phyloP scores from a whole-genome alignment of 2,113 vertebrate species.

The Catagonus wagneri region DNA sequence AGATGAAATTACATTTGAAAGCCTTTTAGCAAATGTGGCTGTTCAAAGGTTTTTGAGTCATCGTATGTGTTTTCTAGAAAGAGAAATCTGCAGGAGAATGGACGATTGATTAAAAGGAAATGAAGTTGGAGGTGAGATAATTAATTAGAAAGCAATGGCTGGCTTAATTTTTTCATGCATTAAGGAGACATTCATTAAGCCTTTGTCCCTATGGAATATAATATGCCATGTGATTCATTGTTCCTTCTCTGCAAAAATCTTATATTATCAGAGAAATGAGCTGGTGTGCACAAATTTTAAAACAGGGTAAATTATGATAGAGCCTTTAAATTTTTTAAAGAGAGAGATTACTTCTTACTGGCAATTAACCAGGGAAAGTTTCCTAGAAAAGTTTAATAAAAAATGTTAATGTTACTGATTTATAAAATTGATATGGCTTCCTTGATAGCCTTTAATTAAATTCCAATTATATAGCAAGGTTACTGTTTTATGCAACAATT shows the following conservation, averaged over 20 bases:
- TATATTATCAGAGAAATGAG: background rate
- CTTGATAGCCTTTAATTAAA: background rate
- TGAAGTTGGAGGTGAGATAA: background rate
- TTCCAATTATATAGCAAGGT: background rate
- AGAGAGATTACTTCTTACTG: background rate
- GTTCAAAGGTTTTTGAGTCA: slow-evolving; percentile 16
- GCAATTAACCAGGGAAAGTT: slow-evolving; percentile 3
- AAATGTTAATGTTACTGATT: slow-evolving; percentile 8
- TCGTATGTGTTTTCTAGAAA: slow-evolving; percentile 33
- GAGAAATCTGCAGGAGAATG: background rate
- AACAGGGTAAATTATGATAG: background rate
- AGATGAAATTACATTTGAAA: background rate
- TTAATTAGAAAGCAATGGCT: background rate
- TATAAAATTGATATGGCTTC: background rate
- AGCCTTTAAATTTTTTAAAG: slow-evolving; percentile 5
- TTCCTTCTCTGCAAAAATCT: background rate
- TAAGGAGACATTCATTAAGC: background rate
- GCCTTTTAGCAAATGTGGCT: background rate
- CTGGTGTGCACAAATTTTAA: background rate
- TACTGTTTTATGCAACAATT: background rate
- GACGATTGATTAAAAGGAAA: background rate
- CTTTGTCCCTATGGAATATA: background rate
- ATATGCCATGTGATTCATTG: background rate
- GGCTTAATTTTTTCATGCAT: slow-evolving; percentile 7
- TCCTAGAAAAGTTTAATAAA: background rate